Base-by-base conservation (phyloP, 2,113 vertebrate species). In the Rhea americana region DNA sequence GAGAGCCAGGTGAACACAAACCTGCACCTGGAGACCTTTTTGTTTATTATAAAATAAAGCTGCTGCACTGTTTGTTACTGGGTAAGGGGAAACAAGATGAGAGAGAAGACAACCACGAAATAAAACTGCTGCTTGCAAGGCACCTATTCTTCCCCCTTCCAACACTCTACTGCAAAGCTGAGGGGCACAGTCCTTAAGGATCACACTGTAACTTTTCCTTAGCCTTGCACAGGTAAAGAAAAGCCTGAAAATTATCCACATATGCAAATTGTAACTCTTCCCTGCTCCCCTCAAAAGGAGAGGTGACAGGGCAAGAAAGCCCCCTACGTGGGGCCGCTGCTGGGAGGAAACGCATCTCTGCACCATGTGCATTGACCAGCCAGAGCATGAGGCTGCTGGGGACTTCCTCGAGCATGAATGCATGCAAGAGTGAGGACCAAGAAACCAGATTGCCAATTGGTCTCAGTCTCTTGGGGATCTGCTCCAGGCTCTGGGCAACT, bases 11-110 rank as follows among this genome's bases (percentile, higher is more conserved):
- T 0, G 0, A 92, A 65, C 70, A 88, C 48, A 86, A 32, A 63
- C 56, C 73, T 41, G 62, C 48, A 91, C 66, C 79, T 86, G 90
- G 61, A 93, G 82, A 91, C 48, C 88, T 86, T 74, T 61, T 13
- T 71, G 35, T 45, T 85, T 61, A 4, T 68, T 90, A 56, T 17
- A 68, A 88, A 81, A 86, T 24, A n/a, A 67, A 92, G 47, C 39
- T 71, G 61, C 20, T 21, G 47, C 80, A 10, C 72, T 74, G 76
- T 41, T 20, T 53, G 2, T 16, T 86, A 62, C 37, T 0, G 0
- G 50, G 39, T 32, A 72, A 80, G 43, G 35, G 59, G 35, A 80
- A 51, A 17, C 26, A 43, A 85, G 41, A 47, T 13, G 61, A 35
- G 45, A 75, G 45, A 19, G 62, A 13, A 15, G 35, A 26, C 32